These are phyloP conservation scores for Hirtodrosophila trivittata DNA, from an alignment of 2,888 invertebrate species.

Conservation along the genomic window DNA sequence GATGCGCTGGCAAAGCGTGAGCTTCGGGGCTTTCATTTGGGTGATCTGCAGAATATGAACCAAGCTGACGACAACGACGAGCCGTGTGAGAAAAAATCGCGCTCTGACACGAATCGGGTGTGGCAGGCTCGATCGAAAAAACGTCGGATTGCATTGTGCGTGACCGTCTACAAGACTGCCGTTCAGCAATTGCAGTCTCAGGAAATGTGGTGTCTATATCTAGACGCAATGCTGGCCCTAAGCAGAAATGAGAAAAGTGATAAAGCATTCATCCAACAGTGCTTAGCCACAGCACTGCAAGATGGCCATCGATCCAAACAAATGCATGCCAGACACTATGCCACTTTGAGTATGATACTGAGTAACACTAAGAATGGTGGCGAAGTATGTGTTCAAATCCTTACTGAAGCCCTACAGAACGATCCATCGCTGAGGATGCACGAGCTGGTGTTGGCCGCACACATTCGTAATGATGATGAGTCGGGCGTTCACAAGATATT, in stretches of 20 bases:
- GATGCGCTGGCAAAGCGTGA: constrained; percentile 86
- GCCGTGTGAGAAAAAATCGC: constrained; percentile 37
- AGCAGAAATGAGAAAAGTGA: constrained; percentile 84
- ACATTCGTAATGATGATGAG: constrained; percentile 83
- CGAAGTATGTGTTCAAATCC: constrained; percentile 57
- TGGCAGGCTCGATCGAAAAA: constrained; percentile 80
- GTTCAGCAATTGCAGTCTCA: constrained; percentile 84
- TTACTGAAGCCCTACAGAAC: constrained; percentile 84
- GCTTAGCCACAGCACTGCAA: constrained; percentile 85
- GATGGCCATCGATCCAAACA: constrained; percentile 84
- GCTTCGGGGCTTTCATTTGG: constrained; percentile 84
- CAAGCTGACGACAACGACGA: constrained; percentile 41
- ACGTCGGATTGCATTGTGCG: constrained; percentile 84
- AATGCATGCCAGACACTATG: constrained; percentile 85
- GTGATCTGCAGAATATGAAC: constrained; percentile 54
- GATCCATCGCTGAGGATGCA: constrained; percentile 82
- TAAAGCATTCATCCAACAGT: constrained; percentile 84
- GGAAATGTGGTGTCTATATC: constrained; percentile 86
- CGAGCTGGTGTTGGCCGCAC: constrained; percentile 84
- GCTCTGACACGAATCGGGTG: constrained; percentile 27
- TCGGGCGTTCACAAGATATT: constrained; percentile 83
- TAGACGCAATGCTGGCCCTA: constrained; percentile 86
- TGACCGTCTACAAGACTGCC: constrained; percentile 85
- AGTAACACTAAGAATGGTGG: constrained; percentile 46
- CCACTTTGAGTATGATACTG: constrained; percentile 73